Conservation (phyloP, 1,140 invertebrate genomes). For the Asobara japonica region DNA sequence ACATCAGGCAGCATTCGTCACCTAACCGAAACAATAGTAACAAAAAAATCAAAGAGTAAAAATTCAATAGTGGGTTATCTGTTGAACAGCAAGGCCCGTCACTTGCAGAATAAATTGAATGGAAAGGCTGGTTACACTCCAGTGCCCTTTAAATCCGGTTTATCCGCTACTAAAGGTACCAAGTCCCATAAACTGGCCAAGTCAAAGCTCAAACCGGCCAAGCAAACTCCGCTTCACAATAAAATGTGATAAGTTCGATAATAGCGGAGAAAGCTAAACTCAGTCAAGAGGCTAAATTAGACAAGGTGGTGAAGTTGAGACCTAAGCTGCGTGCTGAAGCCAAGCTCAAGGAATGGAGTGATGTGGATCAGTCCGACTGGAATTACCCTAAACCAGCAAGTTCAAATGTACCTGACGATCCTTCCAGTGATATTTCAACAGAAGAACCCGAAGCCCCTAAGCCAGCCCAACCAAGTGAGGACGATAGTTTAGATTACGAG, state of each 20-base stretch:
- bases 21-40: slow-evolving; percentile 81
- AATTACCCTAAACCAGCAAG: slow-evolving; percentile 32
- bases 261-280: slow-evolving; percentile 62
- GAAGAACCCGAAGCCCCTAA: neutral
- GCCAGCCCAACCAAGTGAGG: neutral
- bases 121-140: slow-evolving; percentile 50
- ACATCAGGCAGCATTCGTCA: slow-evolving; percentile 69
- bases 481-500: slow-evolving; percentile 41
- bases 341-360: slow-evolving; percentile 71
- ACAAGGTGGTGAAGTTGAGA: slow-evolving; percentile 70
- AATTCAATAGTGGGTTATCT: slow-evolving; percentile 73
- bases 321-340: slow-evolving; percentile 77
- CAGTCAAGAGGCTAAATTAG: slow-evolving; percentile 51
- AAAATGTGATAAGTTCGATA: slow-evolving; percentile 63
- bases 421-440: neutral
- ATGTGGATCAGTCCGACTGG: slow-evolving; percentile 54
- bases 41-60: slow-evolving; percentile 78
- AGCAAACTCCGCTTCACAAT: slow-evolving; percentile 59
- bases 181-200: slow-evolving; percentile 51
- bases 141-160: slow-evolving; percentile 50
- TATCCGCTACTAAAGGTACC: slow-evolving; percentile 43
- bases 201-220: slow-evolving; percentile 50
- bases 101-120: slow-evolving; percentile 67
- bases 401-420: neutral
- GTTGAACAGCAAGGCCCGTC: slow-evolving; percentile 72